These are phyloP conservation scores for Cataglyphis hispanica DNA, from an alignment of 1,140 invertebrate species.

Conservation along the genomic window DNA sequence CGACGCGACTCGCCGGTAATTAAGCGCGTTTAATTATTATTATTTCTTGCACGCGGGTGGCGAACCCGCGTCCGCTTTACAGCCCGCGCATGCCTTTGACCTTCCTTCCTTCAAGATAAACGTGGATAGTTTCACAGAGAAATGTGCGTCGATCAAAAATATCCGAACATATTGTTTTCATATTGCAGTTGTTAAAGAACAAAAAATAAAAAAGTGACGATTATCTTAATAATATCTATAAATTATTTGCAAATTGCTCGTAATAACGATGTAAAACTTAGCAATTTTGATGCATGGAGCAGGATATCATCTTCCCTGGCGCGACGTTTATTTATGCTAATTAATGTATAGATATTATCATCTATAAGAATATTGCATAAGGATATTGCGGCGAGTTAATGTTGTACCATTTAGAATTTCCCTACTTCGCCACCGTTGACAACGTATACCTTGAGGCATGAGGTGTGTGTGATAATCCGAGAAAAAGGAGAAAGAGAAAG, in stretches of 20 bases:
- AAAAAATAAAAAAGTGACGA: background rate
- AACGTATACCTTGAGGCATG: conserved; percentile 40
- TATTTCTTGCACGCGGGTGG: conserved; percentile 76
- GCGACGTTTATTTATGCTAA: conserved; percentile 47
- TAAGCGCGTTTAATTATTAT: conserved; percentile 78
- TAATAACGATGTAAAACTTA: conserved; percentile 15
- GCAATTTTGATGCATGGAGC: conserved; percentile 7
- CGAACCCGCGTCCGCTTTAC: conserved; percentile 64
- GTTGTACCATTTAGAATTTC: conserved; percentile 35
- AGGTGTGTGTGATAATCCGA: conserved; percentile 44
- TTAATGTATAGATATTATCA: conserved; percentile 50
- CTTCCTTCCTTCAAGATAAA: conserved; percentile 31
- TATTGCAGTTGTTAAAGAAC: background rate
- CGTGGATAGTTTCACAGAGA: conserved; percentile 13
- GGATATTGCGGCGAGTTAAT: conserved; percentile 31
- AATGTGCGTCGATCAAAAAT: background rate
- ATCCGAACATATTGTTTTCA: background rate
- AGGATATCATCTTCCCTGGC: background rate
- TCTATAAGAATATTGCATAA: background rate
- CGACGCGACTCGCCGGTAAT: conserved; percentile 73
- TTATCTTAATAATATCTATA: conserved; percentile 15
- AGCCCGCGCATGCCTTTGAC: conserved; percentile 69
- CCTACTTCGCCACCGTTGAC: conserved; percentile 49
- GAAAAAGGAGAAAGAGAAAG: conserved; percentile 37
- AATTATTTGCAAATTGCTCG: background rate